Evolutionary conservation across 2,113 vertebrate species (phyloP).

Genomic region (Rhabdomys dilectus): DNA sequence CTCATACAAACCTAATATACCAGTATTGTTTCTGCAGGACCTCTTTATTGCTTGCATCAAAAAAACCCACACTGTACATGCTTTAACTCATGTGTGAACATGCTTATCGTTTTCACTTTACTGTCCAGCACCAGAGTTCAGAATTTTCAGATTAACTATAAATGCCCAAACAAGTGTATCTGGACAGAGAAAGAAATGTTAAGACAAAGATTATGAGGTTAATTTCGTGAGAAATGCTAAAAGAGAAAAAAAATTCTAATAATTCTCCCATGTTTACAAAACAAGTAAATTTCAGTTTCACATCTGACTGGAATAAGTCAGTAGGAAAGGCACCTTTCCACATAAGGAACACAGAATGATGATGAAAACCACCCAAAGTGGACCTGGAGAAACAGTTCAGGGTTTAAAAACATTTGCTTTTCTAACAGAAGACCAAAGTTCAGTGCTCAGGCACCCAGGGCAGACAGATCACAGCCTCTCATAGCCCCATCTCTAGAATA

Average conservation of each 20-base stretch:
- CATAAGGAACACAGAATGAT: neutral
- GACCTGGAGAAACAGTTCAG: neutral
- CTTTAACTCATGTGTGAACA: neutral
- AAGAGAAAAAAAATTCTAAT: neutral
- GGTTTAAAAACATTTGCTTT: neutral
- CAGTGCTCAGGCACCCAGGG: neutral
- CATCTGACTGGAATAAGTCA: neutral
- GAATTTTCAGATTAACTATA: neutral
- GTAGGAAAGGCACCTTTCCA: neutral
- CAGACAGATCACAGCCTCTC: neutral
- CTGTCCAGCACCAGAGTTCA: neutral
- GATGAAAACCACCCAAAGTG: neutral
- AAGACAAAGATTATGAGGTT: neutral
- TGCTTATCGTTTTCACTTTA: neutral
- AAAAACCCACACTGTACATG: neutral
- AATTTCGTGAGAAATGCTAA: neutral
- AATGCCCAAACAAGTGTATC: neutral
- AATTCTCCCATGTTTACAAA: neutral
- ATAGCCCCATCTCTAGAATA: neutral
- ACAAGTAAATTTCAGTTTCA: neutral
- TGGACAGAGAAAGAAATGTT: neutral
- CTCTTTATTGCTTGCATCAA: neutral
- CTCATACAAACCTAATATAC: neutral
- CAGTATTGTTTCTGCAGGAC: too few species aligned
- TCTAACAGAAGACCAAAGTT: neutral